Evolutionary conservation across 1,140 invertebrate species (phyloP).

Genomic region (Pseudomyrmex cubaensis): DNA sequence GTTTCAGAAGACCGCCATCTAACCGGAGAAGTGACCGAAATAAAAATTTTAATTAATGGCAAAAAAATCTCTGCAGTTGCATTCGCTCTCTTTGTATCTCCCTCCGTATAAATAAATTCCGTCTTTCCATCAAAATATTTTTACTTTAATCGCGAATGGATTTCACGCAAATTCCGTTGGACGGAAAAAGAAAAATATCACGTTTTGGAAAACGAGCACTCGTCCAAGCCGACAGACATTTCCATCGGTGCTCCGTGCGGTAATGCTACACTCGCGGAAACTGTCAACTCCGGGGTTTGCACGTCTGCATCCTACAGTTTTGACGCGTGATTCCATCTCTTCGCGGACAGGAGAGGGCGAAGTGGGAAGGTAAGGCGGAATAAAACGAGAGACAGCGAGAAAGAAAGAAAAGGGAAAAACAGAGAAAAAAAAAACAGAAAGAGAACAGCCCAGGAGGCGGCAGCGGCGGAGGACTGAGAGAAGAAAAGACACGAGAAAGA

Average conservation of each 20-base stretch:
- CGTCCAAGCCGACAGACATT: conserved; percentile 39
- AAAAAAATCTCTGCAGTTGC: not conserved
- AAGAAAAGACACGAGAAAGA: conserved; percentile 65
- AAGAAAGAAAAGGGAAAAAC: not conserved
- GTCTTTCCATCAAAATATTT: not conserved
- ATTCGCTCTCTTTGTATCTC: no score
- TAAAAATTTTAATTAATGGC: not conserved
- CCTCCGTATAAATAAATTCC: no score
- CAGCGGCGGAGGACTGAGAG: conserved; percentile 11
- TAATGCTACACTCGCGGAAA: conserved; percentile 54
- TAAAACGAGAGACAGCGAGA: conserved; percentile 32
- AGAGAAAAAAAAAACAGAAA: not conserved
- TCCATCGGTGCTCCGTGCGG: conserved; percentile 13
- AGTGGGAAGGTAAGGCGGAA: not conserved
- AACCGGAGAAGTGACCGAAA: not conserved
- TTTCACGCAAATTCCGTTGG: not conserved
- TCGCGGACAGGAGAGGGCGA: not conserved
- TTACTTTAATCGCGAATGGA: not conserved
- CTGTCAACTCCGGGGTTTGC: conserved; percentile 60
- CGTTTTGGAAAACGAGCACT: conserved; percentile 49
- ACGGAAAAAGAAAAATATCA: conserved; percentile 61
- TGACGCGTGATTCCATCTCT: conserved; percentile 74
- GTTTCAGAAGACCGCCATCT: not conserved
- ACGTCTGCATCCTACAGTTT: conserved; percentile 65
- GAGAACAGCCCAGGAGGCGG: conserved; percentile 6